Evolutionary conservation across 2,888 invertebrate species (phyloP), one percentile per base, ranked within the genome.

Genomic region (Agrotis exclamationis): DNA sequence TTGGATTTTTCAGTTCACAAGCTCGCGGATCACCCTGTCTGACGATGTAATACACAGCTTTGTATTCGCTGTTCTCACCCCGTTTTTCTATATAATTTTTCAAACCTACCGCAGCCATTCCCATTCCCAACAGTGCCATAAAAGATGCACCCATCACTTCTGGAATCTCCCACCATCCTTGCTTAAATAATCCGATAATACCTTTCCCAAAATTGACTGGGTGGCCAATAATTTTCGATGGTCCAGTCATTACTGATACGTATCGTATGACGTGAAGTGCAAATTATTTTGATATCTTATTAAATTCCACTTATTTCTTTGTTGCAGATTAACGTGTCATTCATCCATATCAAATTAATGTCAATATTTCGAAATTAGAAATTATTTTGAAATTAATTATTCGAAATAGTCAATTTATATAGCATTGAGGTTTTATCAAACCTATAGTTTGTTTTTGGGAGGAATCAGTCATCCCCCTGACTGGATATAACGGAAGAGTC

Each of bases 81-180:
- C 97, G 97, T 39, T 95, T 95, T 72, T 91, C 84, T 22, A 92
- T 88, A 80, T 97, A 97, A 24, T 93, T 95, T 60, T 88, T 84
- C 5, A 94, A 18, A 18, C 96, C 97, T 48, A 92, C 63, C 24
- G 86, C 84, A 51, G 94, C 95, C 70, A 97, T 84, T 1, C 93
- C 96, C 2, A 97, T 39, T 20, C 98, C 98, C 44, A 97, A 60
- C 0, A 97, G 0, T 0, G 94, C 97, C 85, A 97, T 82, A 11
- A 93, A 93, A 0, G 96, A 89, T 54, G 97, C 94, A 57, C 96
- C 97, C 88, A 98, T 96, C 58, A 98, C 92, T 88, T 98, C 98
- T 6, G 98, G 98, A 83, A 98, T 97, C 89, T 97, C 97, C 94
- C 97, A 96, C 96, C 97, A 94, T n/a, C 87, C 95, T 83, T 85